Conservation (phyloP, 2,797 vertebrate species). For the Myotis vivesi region DNA sequence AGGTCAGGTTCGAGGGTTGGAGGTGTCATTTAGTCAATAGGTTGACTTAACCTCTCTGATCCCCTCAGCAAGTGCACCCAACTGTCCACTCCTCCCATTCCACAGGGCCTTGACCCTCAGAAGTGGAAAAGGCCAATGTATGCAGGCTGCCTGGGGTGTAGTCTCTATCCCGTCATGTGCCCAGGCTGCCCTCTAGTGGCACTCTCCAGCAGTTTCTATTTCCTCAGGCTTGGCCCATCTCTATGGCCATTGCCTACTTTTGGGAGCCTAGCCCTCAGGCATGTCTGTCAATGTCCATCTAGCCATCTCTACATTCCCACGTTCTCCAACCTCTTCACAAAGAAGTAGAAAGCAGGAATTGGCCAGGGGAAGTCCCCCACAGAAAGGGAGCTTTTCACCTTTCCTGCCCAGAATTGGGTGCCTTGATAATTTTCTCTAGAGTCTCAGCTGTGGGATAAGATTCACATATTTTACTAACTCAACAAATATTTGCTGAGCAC, state of each 20-base stretch:
- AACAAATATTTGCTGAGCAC: background rate
- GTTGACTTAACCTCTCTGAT: background rate
- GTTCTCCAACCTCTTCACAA: background rate
- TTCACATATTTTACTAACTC: background rate
- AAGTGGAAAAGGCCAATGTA: slow-evolving; percentile 9
- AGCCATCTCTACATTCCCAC: background rate
- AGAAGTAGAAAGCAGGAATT: background rate
- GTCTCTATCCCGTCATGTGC: background rate
- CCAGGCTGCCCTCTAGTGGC: slow-evolving; percentile 74
- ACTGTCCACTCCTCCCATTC: background rate
- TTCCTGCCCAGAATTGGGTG: background rate
- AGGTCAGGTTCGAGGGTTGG: background rate
- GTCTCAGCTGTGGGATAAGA: background rate
- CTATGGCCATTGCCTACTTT: background rate
- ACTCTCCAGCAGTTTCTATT: background rate
- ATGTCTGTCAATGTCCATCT: background rate
- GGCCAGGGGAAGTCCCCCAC: background rate
- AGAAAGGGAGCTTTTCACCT: background rate
- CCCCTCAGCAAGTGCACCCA: background rate
- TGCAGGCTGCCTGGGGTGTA: background rate
- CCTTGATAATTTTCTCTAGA: background rate
- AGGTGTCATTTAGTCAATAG: background rate
- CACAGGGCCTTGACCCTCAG: background rate
- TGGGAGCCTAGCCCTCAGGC: background rate
- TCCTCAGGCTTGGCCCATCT: background rate